Evolutionary conservation across 2,888 invertebrate genomes (phyloP), one percentile per base, ranked within the genome.

Genomic region (Chrysina gloriosa): DNA sequence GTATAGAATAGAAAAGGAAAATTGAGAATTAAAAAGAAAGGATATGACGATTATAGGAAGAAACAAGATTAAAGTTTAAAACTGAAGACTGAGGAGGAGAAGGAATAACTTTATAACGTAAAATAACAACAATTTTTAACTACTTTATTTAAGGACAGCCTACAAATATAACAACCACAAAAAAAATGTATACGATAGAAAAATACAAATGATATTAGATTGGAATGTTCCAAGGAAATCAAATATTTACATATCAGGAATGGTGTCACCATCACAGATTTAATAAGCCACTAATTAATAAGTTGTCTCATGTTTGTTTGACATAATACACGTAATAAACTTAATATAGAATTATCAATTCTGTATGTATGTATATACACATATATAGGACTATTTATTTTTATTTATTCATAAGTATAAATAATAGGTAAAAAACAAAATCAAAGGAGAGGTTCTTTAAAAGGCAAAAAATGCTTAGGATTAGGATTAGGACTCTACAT

Each of bases 171-270:
- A 61, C 42, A 61, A 61, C 58, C 58, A 42, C 14, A 39, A 61
- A 61, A 61, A n/a, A n/a, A n/a, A n/a, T n/a, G n/a, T n/a, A n/a
- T 61, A 61, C 58, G 45, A 61, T 42, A 61, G 42, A 61, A 61
- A 61, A 61, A 61, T 61, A 61, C 27, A 16, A 61, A 31, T 19
- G 19, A 52, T 3, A 52, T 25, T 61, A 27, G 14, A 61, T 25
- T 61, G 58, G 42, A 42, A 42, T 61, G 42, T 42, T 42, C 27
- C 29, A 52, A 52, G 5, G 31, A 31, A 31, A 39, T 39, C n/a
- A 11, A 61, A 61, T 61, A 39, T 61, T 61, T 56, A 36, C 56
- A 52, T 52, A 52, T 52, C 52, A 56, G 56, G 56, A 56, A 56
- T 56, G 56, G 56, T 56, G n/a, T 36, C 16, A 56, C 58, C 58